phyloP scores from a whole-genome alignment of 2,113 vertebrate species.

The Pseudorasbora parva region DNA sequence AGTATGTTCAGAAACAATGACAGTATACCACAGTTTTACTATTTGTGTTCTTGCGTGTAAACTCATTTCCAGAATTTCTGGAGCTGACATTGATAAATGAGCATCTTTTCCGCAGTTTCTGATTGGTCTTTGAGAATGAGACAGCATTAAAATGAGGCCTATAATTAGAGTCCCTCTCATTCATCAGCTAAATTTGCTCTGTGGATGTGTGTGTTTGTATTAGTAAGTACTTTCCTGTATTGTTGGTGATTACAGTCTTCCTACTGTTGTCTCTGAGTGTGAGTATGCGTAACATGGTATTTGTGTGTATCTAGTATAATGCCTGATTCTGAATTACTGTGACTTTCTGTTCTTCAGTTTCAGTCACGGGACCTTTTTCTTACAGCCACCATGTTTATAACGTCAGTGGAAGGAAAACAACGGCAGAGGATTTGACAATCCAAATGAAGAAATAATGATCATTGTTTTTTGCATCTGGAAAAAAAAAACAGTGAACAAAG shows the following conservation, averaged over 20 bases:
- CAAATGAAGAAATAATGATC: background rate
- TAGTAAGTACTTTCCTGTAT: constrained; percentile 43
- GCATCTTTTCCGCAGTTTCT: constrained; percentile 69
- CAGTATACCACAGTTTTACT: background rate
- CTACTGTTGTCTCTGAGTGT: constrained; percentile 18
- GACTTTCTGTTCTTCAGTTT: background rate
- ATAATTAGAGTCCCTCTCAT: constrained; percentile 73
- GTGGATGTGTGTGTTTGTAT: constrained; percentile 47
- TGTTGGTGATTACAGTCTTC: constrained; percentile 42
- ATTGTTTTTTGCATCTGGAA: background rate
- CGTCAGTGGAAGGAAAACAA: background rate
- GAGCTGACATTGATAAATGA: constrained; percentile 76
- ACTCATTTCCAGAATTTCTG: constrained; percentile 64
- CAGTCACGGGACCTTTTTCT: background rate
- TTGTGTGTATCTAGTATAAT: background rate
- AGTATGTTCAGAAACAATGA: background rate
- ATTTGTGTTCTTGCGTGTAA: constrained; percentile 69
- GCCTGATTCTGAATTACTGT: background rate
- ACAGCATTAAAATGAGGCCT: constrained; percentile 59
- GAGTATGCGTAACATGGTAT: constrained; percentile 40
- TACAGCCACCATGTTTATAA: background rate
- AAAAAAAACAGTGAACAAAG: background rate
- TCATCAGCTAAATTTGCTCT: constrained; percentile 72
- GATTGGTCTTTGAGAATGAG: constrained; percentile 55
- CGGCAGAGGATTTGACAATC: background rate